Percentiles rank a stretch among this genome's conserved stretches.
phyloP scores from a whole-genome alignment of 1,140 invertebrate species.

The Drosophila serrata region DNA sequence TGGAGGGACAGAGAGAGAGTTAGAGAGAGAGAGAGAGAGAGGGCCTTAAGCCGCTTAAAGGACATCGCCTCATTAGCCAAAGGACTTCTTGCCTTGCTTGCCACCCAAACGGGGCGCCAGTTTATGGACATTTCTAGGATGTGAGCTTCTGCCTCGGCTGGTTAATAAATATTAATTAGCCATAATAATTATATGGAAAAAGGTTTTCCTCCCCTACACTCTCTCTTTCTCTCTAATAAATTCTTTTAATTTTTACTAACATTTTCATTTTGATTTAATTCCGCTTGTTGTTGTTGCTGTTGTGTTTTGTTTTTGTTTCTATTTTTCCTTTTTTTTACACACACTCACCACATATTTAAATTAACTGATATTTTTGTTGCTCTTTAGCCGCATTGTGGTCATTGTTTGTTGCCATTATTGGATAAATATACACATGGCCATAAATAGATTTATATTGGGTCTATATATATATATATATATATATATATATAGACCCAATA shows the following conservation, averaged over 20 bases:
- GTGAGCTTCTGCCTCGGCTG: constrained; percentile 4
- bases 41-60: constrained; percentile 43
- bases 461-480: neutral
- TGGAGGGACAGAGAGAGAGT: too few species aligned
- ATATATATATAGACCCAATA: too few species aligned
- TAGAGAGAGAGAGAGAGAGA: neutral
- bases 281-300: constrained; percentile 14
- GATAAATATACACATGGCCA: constrained; percentile 14
- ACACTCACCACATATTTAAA: constrained; percentile 44
- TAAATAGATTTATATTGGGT: constrained; percentile 9
- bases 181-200: constrained; percentile 71
- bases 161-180: constrained; percentile 79
- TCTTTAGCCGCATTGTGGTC: constrained; percentile 34
- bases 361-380: constrained; percentile 56
- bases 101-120: neutral
- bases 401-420: constrained; percentile 14
- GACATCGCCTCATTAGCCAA: constrained; percentile 49
- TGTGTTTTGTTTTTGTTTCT: constrained; percentile 46
- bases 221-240: constrained; percentile 6
- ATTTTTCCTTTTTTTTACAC: constrained; percentile 60
- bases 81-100: constrained; percentile 25
- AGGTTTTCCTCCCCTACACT: constrained; percentile 10
- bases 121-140: constrained; percentile 12
- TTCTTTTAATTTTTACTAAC: constrained; percentile 13
- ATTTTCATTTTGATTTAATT: constrained; percentile 41